Percentiles rank a stretch among this genome's conserved stretches.
phyloP scores from a whole-genome alignment of 2,797 vertebrate genomes.

The Malacoraja senta region DNA sequence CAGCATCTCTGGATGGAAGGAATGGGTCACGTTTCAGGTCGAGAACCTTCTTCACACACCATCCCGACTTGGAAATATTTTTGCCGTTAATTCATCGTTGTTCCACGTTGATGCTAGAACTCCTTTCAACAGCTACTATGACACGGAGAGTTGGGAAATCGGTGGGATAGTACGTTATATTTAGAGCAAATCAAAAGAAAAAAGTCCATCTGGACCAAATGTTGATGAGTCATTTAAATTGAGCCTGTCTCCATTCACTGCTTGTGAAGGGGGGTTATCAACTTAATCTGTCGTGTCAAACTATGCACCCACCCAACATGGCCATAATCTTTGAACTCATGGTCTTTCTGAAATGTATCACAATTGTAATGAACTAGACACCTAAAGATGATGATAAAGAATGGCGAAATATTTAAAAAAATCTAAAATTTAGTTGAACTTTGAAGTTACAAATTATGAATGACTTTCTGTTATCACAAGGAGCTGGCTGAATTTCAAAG shows the following conservation, averaged over 20 bases:
- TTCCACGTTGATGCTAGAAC: too few species aligned
- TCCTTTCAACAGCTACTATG: too few species aligned
- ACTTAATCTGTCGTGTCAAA: not conserved
- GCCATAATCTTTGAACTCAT: not conserved
- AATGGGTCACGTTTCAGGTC: too few species aligned
- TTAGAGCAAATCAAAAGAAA: too few species aligned
- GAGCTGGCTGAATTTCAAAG: not conserved
- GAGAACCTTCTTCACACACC: too few species aligned
- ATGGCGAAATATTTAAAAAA: not conserved
- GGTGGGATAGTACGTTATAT: too few species aligned
- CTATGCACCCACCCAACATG: not conserved
- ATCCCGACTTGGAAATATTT: too few species aligned
- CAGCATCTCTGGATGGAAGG: too few species aligned
- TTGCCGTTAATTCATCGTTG: too few species aligned
- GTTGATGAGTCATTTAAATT: not conserved
- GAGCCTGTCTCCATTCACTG: not conserved
- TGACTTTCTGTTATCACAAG: not conserved
- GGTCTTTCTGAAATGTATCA: not conserved
- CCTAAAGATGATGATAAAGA: not conserved
- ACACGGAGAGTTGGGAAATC: too few species aligned
- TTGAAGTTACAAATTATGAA: not conserved
- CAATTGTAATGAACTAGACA: not conserved
- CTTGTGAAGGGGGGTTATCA: not conserved
- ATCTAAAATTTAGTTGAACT: not conserved
- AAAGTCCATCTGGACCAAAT: too few species aligned